These are phyloP conservation scores for Vulpes lagopus DNA, from an alignment of 2,113 vertebrate genomes.

Conservation along the genomic window DNA sequence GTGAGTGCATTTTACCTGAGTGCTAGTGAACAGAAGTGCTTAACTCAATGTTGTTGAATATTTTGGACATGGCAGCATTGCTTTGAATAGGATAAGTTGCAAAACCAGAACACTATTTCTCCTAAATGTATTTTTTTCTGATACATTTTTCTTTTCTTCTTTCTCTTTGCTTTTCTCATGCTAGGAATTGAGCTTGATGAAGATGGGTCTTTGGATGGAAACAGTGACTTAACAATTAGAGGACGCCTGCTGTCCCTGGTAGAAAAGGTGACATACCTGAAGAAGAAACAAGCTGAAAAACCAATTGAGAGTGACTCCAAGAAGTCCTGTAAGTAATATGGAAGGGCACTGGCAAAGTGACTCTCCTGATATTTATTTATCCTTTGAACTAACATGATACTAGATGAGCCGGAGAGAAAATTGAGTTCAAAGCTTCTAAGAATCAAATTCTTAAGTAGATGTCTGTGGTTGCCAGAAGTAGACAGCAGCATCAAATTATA, in stretches of 20 bases:
- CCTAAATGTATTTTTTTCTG: neutral
- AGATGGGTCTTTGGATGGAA: conserved; percentile 90
- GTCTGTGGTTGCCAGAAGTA: neutral
- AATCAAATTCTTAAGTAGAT: neutral
- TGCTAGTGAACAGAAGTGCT: neutral
- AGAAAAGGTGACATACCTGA: conserved; percentile 95
- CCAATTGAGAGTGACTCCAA: conserved; percentile 90
- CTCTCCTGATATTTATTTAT: too few relatives aligned
- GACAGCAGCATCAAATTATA: rapidly evolving
- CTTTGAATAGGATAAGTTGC: neutral
- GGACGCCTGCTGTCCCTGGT: conserved; percentile 94
- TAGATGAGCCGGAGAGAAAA: neutral
- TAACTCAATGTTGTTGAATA: neutral
- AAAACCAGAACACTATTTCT: neutral
- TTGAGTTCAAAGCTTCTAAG: neutral
- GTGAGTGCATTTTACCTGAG: neutral
- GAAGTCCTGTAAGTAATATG: conserved; percentile 91
- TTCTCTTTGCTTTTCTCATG: conserved; percentile 53
- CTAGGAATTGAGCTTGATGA: conserved; percentile 95
- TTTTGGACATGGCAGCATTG: neutral
- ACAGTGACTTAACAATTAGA: conserved; percentile 93
- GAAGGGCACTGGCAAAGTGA: neutral
- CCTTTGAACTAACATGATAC: neutral
- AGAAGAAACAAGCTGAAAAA: conserved; percentile 93
- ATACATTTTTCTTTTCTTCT: neutral